These are phyloP conservation scores for Neelides folsomi DNA, from an alignment of 2,888 invertebrate species.

Conservation along the genomic window DNA sequence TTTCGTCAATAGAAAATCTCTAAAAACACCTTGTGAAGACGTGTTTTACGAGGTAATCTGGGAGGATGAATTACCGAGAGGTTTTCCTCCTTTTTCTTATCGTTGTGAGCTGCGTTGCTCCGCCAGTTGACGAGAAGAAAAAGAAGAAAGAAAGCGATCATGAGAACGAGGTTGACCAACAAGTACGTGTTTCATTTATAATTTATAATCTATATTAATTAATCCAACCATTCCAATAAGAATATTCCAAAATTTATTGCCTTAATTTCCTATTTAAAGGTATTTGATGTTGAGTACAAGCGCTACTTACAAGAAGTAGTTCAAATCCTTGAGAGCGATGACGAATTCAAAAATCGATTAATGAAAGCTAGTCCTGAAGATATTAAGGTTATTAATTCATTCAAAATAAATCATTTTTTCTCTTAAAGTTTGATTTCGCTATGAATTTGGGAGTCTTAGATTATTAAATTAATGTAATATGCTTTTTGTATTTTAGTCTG, in stretches of 20 bases:
- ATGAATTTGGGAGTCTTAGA: background rate
- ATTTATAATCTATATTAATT: too few relatives aligned
- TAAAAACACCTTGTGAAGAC: too few relatives aligned
- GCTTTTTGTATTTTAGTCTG: slow-evolving; percentile 48
- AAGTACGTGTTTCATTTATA: slow-evolving; percentile 18
- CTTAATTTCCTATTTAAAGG: slow-evolving; percentile 17
- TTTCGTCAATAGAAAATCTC: too few relatives aligned
- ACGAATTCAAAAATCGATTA: slow-evolving; percentile 63
- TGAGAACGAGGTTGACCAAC: slow-evolving; percentile 29
- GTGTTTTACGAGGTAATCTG: too few relatives aligned
- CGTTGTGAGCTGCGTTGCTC: slow-evolving; percentile 26
- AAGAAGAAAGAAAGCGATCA: slow-evolving; percentile 23
- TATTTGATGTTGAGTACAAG: slow-evolving; percentile 58
- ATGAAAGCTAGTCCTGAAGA: slow-evolving; percentile 70
- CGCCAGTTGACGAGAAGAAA: slow-evolving; percentile 31
- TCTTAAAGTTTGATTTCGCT: background rate
- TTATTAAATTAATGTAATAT: background rate
- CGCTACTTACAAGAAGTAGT: slow-evolving; percentile 82
- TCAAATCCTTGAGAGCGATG: slow-evolving; percentile 74
- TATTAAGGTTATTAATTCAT: slow-evolving; percentile 56
- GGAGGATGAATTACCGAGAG: too few relatives aligned
- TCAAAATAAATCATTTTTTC: slow-evolving; percentile 4
- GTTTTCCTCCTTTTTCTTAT: slow-evolving; percentile 9
- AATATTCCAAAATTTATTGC: too few relatives aligned
- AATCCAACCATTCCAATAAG: too few relatives aligned